Conservation (phyloP, 2,113 vertebrate genomes). For the Dicerorhinus sumatrensis region DNA sequence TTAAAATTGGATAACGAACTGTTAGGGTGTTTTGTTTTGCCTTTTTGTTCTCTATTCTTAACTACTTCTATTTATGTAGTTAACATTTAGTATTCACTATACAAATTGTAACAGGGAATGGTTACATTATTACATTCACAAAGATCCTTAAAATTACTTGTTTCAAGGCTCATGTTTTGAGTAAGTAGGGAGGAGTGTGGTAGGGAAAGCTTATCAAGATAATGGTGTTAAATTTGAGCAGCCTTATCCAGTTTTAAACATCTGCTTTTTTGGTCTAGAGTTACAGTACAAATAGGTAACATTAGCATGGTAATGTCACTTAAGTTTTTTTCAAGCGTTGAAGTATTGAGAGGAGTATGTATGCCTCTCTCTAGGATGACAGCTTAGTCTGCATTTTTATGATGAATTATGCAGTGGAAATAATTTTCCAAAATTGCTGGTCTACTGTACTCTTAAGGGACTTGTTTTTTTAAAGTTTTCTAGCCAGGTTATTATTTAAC, state of each 20-base stretch:
- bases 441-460: background rate
- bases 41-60: slow-evolving; percentile 22
- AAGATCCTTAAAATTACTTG: slow-evolving; percentile 40
- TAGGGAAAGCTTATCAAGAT: slow-evolving; percentile 46
- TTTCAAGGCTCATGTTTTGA: slow-evolving; percentile 47
- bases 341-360: background rate
- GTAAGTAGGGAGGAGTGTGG: background rate
- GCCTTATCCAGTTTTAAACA: slow-evolving; percentile 53
- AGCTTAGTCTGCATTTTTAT: slow-evolving; percentile 34
- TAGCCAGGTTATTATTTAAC: slow-evolving; percentile 24
- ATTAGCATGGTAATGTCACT: background rate
- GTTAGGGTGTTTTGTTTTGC: background rate
- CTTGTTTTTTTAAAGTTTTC: background rate
- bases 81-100: slow-evolving; percentile 29
- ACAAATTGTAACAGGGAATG: slow-evolving; percentile 22
- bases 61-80: slow-evolving; percentile 51
- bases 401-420: slow-evolving; percentile 30
- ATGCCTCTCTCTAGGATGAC: background rate
- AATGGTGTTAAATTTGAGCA: slow-evolving; percentile 70
- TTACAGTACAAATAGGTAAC: slow-evolving; percentile 52
- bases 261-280: slow-evolving; percentile 64
- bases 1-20: background rate
- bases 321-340: background rate
- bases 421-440: slow-evolving; percentile 27
- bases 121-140: slow-evolving; percentile 7